Base-by-base conservation (phyloP, 2,797 vertebrate species). In the Harpagifer antarcticus region DNA sequence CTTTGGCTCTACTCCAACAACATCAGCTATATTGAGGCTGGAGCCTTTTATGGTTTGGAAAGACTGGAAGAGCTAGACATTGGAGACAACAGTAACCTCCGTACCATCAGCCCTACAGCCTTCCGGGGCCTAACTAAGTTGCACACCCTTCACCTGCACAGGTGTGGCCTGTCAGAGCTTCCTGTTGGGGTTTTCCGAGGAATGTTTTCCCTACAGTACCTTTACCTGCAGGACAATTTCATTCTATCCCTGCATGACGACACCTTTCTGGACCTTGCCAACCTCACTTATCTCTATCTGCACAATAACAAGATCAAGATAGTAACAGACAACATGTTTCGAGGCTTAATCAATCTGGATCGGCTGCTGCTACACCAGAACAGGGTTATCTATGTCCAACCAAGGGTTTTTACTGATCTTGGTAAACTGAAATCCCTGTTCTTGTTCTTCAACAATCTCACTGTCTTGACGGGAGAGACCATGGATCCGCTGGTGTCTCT, bases 1-100 rank as follows among this genome's bases (percentile, higher is more conserved):
- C 95, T 99, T 74, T 99, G 96, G 97, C 95, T 99, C 55, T 97
- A 99, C 90, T 99, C 98, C n/a, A 99, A 99, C 77, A 97, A 97
- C 65, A 97, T 99, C 86, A 97, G 96, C 93, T 94, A 93, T 84
- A 98, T 99, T 0, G 98, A 99, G 33, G 95, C 97, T 0, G 93
- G 96, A 1, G 97, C 98, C 58, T 99, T 99, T 82, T 91, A 94
- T 0, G 98, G 98, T 61, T 93, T 99, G 76, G 94, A 94, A 78
- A 97, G 95, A 72, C 92, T 99, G 72, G 98, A 99, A 91, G 97
- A 99, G 83, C 89, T 99, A 87, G 98, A 99, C 91, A 97, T 99
- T 83, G 97, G 98, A 0, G 97, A 99, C 94, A 99, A 99, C 76
- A 94, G 89, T 0, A 97, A 98, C 89, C 96, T 99, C 74, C 96